phyloP scores from a whole-genome alignment of 2,888 invertebrate genomes.

The Geophilus truncorum region DNA sequence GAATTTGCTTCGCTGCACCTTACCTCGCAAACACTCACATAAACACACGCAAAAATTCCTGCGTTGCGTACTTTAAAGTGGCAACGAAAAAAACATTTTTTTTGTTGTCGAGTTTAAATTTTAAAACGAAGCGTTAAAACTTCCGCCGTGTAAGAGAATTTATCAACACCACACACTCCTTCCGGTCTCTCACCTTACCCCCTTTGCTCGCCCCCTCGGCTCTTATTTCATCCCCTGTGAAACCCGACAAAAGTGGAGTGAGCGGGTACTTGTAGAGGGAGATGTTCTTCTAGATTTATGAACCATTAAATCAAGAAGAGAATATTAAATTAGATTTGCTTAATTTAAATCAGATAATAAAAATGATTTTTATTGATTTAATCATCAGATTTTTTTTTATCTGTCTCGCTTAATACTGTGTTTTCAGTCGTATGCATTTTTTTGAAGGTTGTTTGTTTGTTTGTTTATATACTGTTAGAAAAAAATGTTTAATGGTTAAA shows the following conservation, averaged over 20 bases:
- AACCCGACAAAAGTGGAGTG: background rate
- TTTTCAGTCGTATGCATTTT: no score
- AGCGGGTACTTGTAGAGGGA: background rate
- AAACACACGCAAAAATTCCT: background rate
- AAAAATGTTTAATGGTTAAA: no score
- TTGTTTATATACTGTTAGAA: no score
- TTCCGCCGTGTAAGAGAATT: background rate
- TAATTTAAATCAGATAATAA: background rate
- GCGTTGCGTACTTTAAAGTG: background rate
- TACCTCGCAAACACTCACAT: background rate
- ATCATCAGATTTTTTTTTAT: background rate
- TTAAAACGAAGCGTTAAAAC: no score
- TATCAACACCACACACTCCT: background rate
- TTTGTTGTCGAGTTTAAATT: no score
- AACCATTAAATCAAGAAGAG: background rate
- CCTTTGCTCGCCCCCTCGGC: background rate
- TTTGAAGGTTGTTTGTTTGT: no score
- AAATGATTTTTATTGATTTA: background rate
- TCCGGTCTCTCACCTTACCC: background rate
- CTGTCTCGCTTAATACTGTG: background rate
- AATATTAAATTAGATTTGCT: background rate
- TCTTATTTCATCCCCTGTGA: background rate
- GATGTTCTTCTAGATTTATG: background rate
- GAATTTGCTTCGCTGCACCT: background rate
- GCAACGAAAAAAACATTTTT: background rate